Conservation (phyloP, 2,888 invertebrate genomes). For the Cataglyphis albicans region DNA sequence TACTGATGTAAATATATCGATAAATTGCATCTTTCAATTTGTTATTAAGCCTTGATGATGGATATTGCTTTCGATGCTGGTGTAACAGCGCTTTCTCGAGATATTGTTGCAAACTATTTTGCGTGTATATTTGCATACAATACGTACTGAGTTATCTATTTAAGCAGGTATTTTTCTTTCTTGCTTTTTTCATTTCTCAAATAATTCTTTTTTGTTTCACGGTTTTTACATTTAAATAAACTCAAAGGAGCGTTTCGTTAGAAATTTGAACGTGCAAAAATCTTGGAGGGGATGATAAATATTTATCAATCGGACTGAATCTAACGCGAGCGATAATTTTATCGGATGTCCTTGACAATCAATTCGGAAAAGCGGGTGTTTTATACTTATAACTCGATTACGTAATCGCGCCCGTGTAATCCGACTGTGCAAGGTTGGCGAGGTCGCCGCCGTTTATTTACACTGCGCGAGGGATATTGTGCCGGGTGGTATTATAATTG, state of each 20-base stretch:
- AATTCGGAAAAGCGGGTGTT: conserved; percentile 55
- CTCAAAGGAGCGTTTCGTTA: too few species aligned
- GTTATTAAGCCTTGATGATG: conserved; percentile 33
- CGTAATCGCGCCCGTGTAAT: conserved; percentile 38
- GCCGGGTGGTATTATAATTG: background rate
- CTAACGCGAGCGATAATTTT: conserved; percentile 19
- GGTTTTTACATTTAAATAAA: background rate
- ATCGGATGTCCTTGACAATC: conserved; percentile 56
- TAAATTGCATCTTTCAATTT: conserved; percentile 34
- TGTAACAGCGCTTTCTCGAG: background rate
- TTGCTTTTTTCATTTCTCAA: background rate
- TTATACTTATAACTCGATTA: conserved; percentile 56
- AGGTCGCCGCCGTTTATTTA: conserved; percentile 44
- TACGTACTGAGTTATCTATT: background rate
- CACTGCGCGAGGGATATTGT: conserved; percentile 2
- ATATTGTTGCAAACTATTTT: background rate
- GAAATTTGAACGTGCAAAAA: background rate
- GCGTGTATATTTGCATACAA: conserved; percentile 11
- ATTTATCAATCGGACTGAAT: background rate
- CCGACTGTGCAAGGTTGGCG: conserved; percentile 32
- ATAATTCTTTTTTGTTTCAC: background rate
- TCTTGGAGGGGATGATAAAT: background rate
- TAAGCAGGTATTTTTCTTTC: background rate
- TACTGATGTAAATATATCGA: conserved; percentile 25
- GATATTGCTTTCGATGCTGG: conserved; percentile 23